Evolutionary conservation across 2,797 vertebrate species (phyloP), one percentile per base, ranked within the genome.

Genomic region (Amphiprion clarkii): DNA sequence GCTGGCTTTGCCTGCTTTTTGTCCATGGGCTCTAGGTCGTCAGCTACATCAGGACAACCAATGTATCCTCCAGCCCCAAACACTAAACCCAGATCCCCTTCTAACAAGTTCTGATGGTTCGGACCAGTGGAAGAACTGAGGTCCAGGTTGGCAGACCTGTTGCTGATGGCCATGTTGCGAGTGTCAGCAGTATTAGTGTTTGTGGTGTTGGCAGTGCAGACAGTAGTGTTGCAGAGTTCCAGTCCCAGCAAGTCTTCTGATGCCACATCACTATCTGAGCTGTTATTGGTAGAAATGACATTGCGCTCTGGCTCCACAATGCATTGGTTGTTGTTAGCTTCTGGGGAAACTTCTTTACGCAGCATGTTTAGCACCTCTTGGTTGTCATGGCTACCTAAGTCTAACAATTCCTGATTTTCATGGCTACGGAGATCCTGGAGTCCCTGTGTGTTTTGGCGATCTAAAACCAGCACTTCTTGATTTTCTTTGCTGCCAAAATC

Each of bases 51-150:
- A 9, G 89, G 85, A 85, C 92, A 92, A 8, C 81, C 80, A 0
- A 93, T 69, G 61, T 94, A 94, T 63, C 92, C 92, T 59, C 92
- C 92, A 21, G 81, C 82, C 42, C 84, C 79, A 57, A 94, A 94
- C 52, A 92, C 91, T 12, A 84, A 87, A 6, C 85, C 85, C 11
- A 92, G 83, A 54, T 93, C 91, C 5, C 70, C 86, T 44, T 89
- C 88, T 44, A 91, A 70, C 23, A 88, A 36, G 67, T 29, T 62
- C 9, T 69, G 78, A 25, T 59, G 44, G 36, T 42, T 56, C 3
- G 71, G 49, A 19, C 65, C n/a, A 52, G 67, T 75, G 36, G 72
- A 75, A 2, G 56, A 9, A 29, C 46, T 17, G 10, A 60, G 36
- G 59, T 76, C 74, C 52, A 66, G 65, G 72, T 66, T 60, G 52